Conservation (phyloP, 1,140 invertebrate species). For the Macrobrachium nipponense region DNA sequence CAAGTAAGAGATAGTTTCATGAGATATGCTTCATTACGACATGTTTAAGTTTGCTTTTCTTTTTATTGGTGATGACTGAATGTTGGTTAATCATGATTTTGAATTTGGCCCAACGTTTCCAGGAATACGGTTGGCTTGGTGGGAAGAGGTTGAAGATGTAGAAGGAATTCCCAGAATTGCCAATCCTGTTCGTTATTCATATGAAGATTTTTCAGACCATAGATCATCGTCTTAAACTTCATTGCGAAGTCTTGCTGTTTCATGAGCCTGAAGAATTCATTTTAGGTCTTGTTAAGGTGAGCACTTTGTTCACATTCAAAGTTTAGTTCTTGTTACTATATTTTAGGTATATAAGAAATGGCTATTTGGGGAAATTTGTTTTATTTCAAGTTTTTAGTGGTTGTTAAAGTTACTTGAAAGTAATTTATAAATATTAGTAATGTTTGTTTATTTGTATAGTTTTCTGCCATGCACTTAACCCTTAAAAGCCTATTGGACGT, state of each 20-base stretch:
- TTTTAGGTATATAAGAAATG: too few species aligned
- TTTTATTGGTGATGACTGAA: too few species aligned
- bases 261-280: slow-evolving; percentile 31
- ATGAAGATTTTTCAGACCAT: slow-evolving; percentile 46
- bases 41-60: too few species aligned
- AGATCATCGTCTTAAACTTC: slow-evolving; percentile 36
- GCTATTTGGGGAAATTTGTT: not conserved
- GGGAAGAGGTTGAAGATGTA: slow-evolving; percentile 32
- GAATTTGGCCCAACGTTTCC: not conserved
- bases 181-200: slow-evolving; percentile 36
- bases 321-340: too few species aligned
- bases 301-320: not conserved
- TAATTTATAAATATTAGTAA: too few species aligned
- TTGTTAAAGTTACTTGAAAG: too few species aligned
- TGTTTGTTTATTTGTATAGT: too few species aligned
- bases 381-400: not conserved
- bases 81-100: not conserved
- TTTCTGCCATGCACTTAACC: too few species aligned
- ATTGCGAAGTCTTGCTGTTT: slow-evolving; percentile 34
- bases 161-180: not conserved
- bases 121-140: slow-evolving; percentile 49
- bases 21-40: too few species aligned
- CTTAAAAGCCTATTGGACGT: too few species aligned
- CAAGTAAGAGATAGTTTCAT: too few species aligned
- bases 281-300: slow-evolving; percentile 40